Conservation (phyloP, 2,888 invertebrate species). For the Lymantria monacha region DNA sequence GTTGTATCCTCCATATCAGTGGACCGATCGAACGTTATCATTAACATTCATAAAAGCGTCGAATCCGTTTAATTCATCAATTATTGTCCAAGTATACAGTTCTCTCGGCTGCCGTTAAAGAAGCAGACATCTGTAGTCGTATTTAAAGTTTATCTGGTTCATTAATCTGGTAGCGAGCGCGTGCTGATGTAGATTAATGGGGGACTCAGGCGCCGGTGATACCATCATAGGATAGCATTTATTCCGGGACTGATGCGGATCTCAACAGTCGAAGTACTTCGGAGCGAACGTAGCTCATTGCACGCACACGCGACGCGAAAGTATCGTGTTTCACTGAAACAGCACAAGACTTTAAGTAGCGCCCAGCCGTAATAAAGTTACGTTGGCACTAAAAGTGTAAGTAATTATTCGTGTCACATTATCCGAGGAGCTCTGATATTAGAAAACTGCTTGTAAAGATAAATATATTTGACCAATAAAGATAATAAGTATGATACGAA, state of each 20-base stretch:
- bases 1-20: constrained; percentile 50
- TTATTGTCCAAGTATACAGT: constrained; percentile 56
- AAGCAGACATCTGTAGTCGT: constrained; percentile 72
- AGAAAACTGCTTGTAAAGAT: constrained; percentile 23
- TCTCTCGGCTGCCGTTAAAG: constrained; percentile 51
- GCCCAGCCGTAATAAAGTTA: constrained; percentile 28
- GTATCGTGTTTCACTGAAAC: constrained; percentile 35
- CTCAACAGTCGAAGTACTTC: constrained; percentile 40
- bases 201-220: constrained; percentile 68
- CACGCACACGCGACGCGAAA: constrained; percentile 59
- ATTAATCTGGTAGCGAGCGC: constrained; percentile 75
- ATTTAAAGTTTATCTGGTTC: constrained; percentile 77
- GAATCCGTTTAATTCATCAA: constrained; percentile 72
- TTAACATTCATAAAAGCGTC: constrained; percentile 68
- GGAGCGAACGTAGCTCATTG: constrained; percentile 19
- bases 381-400: constrained; percentile 31
- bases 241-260: constrained; percentile 69
- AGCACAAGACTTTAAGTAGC: constrained; percentile 18
- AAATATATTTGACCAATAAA: constrained; percentile 31
- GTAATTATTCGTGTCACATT: constrained; percentile 34
- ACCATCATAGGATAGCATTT: constrained; percentile 65
- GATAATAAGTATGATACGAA: constrained; percentile 30
- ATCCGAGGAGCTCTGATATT: constrained; percentile 25
- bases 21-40: constrained; percentile 58
- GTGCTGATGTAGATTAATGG: constrained; percentile 81